phyloP scores from a whole-genome alignment of 2,113 vertebrate genomes.

The Ceyx cyanopectus region DNA sequence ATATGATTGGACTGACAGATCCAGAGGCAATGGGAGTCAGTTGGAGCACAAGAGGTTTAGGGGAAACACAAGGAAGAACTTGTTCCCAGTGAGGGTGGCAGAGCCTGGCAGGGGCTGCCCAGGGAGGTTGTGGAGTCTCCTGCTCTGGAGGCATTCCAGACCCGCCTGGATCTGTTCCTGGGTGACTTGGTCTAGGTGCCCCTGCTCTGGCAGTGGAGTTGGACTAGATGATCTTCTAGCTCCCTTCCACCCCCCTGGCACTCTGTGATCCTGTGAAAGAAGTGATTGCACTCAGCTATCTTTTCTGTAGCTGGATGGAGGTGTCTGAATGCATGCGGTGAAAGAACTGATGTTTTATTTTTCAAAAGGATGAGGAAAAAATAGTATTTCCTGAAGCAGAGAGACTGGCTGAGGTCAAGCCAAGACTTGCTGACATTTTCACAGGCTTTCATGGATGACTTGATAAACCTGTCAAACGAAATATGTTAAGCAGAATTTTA shows the following conservation, averaged over 20 bases:
- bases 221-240: too few relatives aligned
- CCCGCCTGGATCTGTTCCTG: too few relatives aligned
- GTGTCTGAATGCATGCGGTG: neutral
- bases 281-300: neutral
- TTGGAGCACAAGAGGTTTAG: too few relatives aligned
- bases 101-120: too few relatives aligned
- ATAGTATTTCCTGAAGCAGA: neutral
- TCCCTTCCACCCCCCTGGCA: too few relatives aligned
- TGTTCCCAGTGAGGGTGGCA: too few relatives aligned
- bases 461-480: neutral
- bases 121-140: too few relatives aligned
- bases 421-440: neutral
- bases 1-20: neutral
- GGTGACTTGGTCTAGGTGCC: too few relatives aligned
- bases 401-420: neutral
- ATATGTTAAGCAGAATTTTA: neutral
- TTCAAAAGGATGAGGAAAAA: neutral
- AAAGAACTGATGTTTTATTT: neutral
- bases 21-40: too few relatives aligned
- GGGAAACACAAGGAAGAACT: too few relatives aligned
- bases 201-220: too few relatives aligned
- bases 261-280: neutral
- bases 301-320: neutral
- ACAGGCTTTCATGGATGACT: neutral
- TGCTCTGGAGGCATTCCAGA: too few relatives aligned